Conservation (phyloP, 2,113 vertebrate genomes). For the Onychostoma macrolepis region DNA sequence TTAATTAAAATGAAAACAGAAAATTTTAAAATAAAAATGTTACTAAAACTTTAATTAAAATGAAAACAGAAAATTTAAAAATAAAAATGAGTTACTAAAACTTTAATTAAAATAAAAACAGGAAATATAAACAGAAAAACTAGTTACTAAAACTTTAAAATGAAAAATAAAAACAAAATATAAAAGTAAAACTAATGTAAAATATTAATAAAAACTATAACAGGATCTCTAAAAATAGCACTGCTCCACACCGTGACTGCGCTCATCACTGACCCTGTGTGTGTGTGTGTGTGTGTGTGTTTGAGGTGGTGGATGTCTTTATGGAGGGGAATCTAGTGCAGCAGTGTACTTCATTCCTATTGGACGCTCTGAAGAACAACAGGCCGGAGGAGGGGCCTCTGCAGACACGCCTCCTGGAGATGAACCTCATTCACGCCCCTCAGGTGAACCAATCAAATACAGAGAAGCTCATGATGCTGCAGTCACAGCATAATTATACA, state of each 20-base stretch:
- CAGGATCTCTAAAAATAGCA: too few relatives aligned
- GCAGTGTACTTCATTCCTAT: slow-evolving; percentile 91
- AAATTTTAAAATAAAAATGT: too few relatives aligned
- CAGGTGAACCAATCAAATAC: slow-evolving; percentile 73
- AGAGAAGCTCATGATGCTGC: neutral
- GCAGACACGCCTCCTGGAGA: slow-evolving; percentile 91
- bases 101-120: neutral
- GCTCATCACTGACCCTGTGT: neutral
- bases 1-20: too few relatives aligned
- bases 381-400: slow-evolving; percentile 86
- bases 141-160: too few relatives aligned
- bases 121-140: too few relatives aligned
- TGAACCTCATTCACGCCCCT: slow-evolving; percentile 93
- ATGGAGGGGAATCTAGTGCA: slow-evolving; percentile 93
- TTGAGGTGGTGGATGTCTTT: slow-evolving; percentile 93
- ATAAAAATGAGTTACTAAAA: neutral
- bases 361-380: slow-evolving; percentile 91
- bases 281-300: slow-evolving; percentile 16
- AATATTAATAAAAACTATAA: too few relatives aligned
- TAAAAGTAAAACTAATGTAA: too few relatives aligned
- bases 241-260: neutral
- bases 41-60: too few relatives aligned
- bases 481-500: neutral
- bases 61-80: too few relatives aligned
- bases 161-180: too few relatives aligned